A percentile compares a stretch with the other conserved stretches of the same genome.
These are phyloP conservation scores for Erythrolamprus reginae DNA, from an alignment of 2,113 vertebrate genomes.

Conservation along the genomic window DNA sequence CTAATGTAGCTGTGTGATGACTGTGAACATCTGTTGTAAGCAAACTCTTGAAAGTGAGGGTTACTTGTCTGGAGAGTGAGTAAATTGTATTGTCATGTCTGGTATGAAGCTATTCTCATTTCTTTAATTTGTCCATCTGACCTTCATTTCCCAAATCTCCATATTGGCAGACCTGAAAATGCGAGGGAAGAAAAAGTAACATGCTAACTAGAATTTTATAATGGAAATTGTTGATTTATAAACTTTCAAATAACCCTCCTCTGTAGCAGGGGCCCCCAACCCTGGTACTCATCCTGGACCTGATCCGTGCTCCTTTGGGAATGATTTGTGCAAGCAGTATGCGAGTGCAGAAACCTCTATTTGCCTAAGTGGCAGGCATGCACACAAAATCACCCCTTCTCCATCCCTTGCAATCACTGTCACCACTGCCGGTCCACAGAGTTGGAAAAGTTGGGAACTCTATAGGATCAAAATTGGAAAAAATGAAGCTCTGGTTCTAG, in stretches of 20 bases:
- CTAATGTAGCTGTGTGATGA: not conserved
- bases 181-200: not conserved
- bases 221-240: not conserved
- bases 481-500: not conserved
- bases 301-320: too few relatives aligned
- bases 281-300: too few relatives aligned
- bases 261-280: too few relatives aligned
- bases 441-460: too few relatives aligned
- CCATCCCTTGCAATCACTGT: too few relatives aligned
- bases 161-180: not conserved
- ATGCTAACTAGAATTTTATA: not conserved
- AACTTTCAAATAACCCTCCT: not conserved
- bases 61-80: not conserved
- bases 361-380: too few relatives aligned
- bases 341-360: too few relatives aligned
- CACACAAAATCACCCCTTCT: too few relatives aligned
- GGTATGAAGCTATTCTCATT: not conserved
- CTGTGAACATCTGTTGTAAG: not conserved
- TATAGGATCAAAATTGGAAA: not conserved
- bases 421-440: too few relatives aligned
- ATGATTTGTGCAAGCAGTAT: too few relatives aligned
- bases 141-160: not conserved
- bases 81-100: not conserved
- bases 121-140: not conserved
- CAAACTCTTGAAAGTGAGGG: not conserved